Evolutionary conservation across 92 coral and sea anemone species (phyloP).

Genomic region (Porites rus): DNA sequence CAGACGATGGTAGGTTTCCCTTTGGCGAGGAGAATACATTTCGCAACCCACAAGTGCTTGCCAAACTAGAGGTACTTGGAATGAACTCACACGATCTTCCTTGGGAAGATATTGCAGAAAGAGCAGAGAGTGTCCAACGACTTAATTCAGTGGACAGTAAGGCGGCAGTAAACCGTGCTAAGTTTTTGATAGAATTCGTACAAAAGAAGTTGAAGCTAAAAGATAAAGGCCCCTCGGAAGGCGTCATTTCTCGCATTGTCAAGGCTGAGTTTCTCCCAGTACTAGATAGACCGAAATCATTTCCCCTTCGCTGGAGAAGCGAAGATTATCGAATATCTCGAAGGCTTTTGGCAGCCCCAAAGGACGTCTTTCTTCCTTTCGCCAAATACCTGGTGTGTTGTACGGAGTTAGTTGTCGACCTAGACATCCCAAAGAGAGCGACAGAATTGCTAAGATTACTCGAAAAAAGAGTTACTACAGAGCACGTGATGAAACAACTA

Average conservation of each 20-base stretch:
- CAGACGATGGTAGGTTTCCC: constrained; percentile 77
- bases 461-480: background rate
- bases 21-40: constrained; percentile 35
- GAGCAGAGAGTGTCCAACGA: constrained; percentile 65
- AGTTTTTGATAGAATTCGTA: constrained; percentile 42
- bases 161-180: constrained; percentile 30
- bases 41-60: constrained; percentile 28
- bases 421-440: background rate
- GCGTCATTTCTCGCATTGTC: background rate
- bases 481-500: constrained; percentile 36
- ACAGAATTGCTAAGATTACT: constrained; percentile 5
- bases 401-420: constrained; percentile 32
- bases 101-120: constrained; percentile 77
- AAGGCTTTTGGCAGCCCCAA: constrained; percentile 21
- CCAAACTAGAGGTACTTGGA: constrained; percentile 65
- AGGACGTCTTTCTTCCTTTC: constrained; percentile 12
- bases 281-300: constrained; percentile 31
- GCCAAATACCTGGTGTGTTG: constrained; percentile 49
- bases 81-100: constrained; percentile 68
- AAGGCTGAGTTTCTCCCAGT: constrained; percentile 43
- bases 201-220: background rate
- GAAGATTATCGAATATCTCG: constrained; percentile 1
- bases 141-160: constrained; percentile 29
- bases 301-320: constrained; percentile 53
- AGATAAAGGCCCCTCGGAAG: background rate